A percentile compares a stretch with the other conserved stretches of the same genome.
These are phyloP conservation scores for Araneus ventricosus DNA, from an alignment of 1,140 invertebrate genomes.

Conservation along the genomic window DNA sequence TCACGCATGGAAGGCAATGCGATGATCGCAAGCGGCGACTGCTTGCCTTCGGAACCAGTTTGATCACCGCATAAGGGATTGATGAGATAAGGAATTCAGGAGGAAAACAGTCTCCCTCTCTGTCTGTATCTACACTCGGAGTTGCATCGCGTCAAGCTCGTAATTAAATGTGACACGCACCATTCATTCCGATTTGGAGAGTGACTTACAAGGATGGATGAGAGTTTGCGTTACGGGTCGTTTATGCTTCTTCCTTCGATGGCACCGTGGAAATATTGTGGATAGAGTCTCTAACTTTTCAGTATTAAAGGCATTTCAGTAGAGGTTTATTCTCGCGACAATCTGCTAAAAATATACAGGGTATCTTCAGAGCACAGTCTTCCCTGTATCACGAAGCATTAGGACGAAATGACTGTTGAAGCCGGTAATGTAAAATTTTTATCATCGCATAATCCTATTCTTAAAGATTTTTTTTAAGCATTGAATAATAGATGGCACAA, in stretches of 20 bases:
- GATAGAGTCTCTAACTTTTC: too few relatives aligned
- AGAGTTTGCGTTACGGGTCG: neutral
- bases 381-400: too few relatives aligned
- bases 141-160: neutral
- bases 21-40: neutral
- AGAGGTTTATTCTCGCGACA: too few relatives aligned
- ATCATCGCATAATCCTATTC: too few relatives aligned
- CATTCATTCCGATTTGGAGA: slow-evolving; percentile 15
- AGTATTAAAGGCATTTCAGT: too few relatives aligned
- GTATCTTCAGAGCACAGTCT: too few relatives aligned
- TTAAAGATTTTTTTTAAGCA: too few relatives aligned
- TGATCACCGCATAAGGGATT: neutral
- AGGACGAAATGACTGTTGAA: too few relatives aligned
- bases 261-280: too few relatives aligned
- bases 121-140: neutral
- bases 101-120: neutral
- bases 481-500: too few relatives aligned
- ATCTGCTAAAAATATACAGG: too few relatives aligned
- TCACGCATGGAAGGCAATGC: neutral
- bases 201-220: slow-evolving; percentile 24
- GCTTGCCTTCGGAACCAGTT: neutral
- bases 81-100: slow-evolving; percentile 10
- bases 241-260: neutral
- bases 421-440: too few relatives aligned
- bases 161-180: slow-evolving; percentile 21